Base-by-base conservation (phyloP, 2,797 vertebrate genomes). In the Huso huso region DNA sequence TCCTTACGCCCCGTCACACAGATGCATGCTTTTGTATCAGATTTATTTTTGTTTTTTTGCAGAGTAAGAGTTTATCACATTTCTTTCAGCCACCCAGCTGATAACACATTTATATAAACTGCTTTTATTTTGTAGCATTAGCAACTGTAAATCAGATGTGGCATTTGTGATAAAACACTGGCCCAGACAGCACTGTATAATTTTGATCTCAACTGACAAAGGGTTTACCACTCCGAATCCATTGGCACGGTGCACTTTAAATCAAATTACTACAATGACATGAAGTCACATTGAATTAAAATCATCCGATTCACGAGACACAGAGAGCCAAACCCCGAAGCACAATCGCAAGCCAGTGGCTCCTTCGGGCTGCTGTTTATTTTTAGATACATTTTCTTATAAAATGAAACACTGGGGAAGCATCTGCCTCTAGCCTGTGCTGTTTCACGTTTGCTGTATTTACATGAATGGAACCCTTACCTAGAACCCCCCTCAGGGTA, bases 261-360 rank as follows among this genome's bases (percentile, higher is more conserved):
- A 73, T 76, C 78, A 75, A 78, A 75, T 81, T 78, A 82, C 76
- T 18, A 77, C 68, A 72, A 69, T 74, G 75, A 75, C 81, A 74
- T 71, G 69, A 73, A 81, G 80, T 82, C 79, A 79, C 63, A 10
- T 68, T 61, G 73, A 76, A 81, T 86, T 82, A 85, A 73, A 75
- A 69, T 71, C 75, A 69, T 70, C 67, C 59, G 48, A 70, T 72
- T 70, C 75, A 70, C 8, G 61, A 58, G 7, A 58, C 10, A n/a
- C 11, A 76, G 76, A 75, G 69, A 74, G 72, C 76, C 75, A 70
- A 79, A 76, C 72, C 71, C 77, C 78, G 77, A 81, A 62, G 68
- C 69, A 63, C 65, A 75, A 64, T 67, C 66, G 51, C 71, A 37
- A 37, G 37, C 5, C 37, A 37, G 37, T 37, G 37, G 37, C 37